phyloP scores from a whole-genome alignment of 1,140 invertebrate genomes.

The Rhopalosiphum maidis region DNA sequence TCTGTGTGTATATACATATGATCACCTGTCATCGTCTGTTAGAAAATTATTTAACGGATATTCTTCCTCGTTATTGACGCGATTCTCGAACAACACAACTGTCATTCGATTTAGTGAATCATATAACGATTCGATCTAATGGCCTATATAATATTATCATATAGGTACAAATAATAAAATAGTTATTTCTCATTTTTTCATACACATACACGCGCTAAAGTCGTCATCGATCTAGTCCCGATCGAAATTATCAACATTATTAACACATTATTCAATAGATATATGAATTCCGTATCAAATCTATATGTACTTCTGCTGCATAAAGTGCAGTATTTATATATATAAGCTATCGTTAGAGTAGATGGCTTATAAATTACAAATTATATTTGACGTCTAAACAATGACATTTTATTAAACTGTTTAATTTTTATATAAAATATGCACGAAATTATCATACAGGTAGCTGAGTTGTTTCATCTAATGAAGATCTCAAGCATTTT shows the following conservation, averaged over 20 bases:
- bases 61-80: slow-evolving; percentile 8
- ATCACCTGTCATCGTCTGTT: slow-evolving; percentile 40
- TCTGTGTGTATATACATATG: background rate
- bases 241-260: background rate
- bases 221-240: background rate
- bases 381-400: background rate
- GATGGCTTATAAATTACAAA: background rate
- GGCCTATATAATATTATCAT: background rate
- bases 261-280: background rate
- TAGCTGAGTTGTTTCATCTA: background rate
- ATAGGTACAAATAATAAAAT: background rate
- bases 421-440: background rate
- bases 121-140: background rate
- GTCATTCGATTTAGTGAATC: background rate
- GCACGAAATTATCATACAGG: background rate
- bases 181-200: background rate
- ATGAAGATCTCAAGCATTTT: background rate
- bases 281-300: too few species aligned
- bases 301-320: background rate
- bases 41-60: slow-evolving; percentile 50
- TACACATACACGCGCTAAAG: background rate
- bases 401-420: background rate
- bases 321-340: background rate
- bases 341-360: background rate
- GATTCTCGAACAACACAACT: too few species aligned